A percentile compares a stretch with the other conserved stretches of the same genome.
These are phyloP conservation scores for Gadus chalcogrammus DNA, from an alignment of 2,113 vertebrate species.

Conservation along the genomic window DNA sequence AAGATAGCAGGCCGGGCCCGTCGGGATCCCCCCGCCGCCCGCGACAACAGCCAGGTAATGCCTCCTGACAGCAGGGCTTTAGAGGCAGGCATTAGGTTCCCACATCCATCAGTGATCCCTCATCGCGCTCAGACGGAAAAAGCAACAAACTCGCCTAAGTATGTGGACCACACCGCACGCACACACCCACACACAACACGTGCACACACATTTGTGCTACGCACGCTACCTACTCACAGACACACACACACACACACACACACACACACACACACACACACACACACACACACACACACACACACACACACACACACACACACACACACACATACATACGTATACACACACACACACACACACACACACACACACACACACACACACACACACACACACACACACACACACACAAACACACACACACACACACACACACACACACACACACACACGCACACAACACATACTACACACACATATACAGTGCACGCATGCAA, in stretches of 20 bases:
- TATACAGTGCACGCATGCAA: no score
- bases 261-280: no score
- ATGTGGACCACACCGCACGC: slow-evolving; percentile 26
- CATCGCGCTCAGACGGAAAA: slow-evolving; percentile 38
- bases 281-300: no score
- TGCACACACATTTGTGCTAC: not conserved
- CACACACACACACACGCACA: no score
- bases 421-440: no score
- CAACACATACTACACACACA: no score
- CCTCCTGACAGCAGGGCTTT: slow-evolving; percentile 72
- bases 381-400: no score
- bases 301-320: no score
- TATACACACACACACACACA: slow-evolving; percentile 5
- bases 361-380: not conserved
- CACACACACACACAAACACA: no score
- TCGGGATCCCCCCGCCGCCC: slow-evolving; percentile 58
- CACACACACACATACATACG: not conserved
- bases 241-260: no score
- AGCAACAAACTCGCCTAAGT: slow-evolving; percentile 58
- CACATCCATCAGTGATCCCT: slow-evolving; percentile 61
- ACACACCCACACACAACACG: slow-evolving; percentile 1
- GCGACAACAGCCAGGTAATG: slow-evolving; percentile 50
- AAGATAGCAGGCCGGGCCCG: slow-evolving; percentile 52
- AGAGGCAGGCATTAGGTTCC: slow-evolving; percentile 44
- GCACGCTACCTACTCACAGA: no score